Evolutionary conservation across 2,797 vertebrate species (phyloP), one percentile per base, ranked within the genome.

Genomic region (Cirrhinus mrigala): DNA sequence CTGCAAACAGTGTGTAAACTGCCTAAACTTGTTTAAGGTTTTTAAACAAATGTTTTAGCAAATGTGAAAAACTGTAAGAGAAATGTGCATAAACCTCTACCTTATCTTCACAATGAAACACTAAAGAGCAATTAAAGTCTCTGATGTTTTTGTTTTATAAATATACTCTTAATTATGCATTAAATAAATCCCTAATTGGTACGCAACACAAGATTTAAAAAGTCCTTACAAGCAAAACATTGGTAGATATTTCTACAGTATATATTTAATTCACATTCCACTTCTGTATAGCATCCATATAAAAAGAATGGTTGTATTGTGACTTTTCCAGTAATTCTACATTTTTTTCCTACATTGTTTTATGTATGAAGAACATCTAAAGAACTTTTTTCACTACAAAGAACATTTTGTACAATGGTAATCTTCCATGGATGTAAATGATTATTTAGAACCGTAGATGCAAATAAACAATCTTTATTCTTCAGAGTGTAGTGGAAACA

Each of bases 131-230:
- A 27, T 68, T 69, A 20, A 56, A 52, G n/a, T 69, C 24, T 7
- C 4, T 7, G 22, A 15, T 73, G 20, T 46, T 79, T 79, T 79
- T 60, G n/a, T 79, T 60, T 74, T 8, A 58, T 54, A 15, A 74
- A 79, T n/a, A 44, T 40, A n/a, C 22, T 7, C 37, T 80, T 80
- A 85, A 81, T 66, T 80, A 81, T 76, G 60, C 18, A 68, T 76
- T 86, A 80, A 27, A 15, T 6, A 81, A 76, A 76, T 81, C 56
- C 50, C 58, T 69, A 29, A 58, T 8, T 44, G 18, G 29, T 46
- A 46, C 44, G 0, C 12, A 18, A 33, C 71, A 27, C 46, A 20
- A 40, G 24, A 78, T 44, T 66, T 44, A 66, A 54, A 24, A 27
- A 69, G 27, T 22, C n/a, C 16, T 44, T 6, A 71, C 37, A 84